Conservation (phyloP, 2,888 invertebrate genomes). For the Phania funesta region DNA sequence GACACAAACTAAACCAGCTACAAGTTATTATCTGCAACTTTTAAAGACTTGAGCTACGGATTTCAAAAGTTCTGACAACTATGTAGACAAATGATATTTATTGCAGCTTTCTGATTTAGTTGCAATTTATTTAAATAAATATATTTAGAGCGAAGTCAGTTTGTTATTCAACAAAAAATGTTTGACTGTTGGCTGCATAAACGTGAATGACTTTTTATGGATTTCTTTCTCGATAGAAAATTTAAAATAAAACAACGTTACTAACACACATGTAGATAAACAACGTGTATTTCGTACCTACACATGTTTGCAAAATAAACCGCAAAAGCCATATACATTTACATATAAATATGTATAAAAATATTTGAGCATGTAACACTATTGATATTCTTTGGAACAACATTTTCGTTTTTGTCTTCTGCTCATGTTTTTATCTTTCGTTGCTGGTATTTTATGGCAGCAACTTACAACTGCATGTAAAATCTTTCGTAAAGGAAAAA, state of each 20-base stretch:
- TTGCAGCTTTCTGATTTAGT: slow-evolving; percentile 29
- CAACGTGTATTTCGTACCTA: not conserved
- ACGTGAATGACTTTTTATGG: not conserved
- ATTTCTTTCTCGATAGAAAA: not conserved
- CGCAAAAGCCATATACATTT: not conserved
- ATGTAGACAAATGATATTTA: slow-evolving; percentile 36
- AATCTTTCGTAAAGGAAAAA: not conserved
- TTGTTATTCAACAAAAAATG: not conserved
- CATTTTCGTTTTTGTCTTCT: slow-evolving; percentile 2
- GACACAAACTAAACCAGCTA: no score
- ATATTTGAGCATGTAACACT: not conserved
- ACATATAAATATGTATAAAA: not conserved
- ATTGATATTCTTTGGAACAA: slow-evolving; percentile 28
- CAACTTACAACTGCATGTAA: not conserved
- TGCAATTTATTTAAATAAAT: slow-evolving; percentile 22
- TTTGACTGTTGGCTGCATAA: not conserved
- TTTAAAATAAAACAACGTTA: not conserved
- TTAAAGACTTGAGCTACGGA: not conserved
- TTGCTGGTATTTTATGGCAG: not conserved
- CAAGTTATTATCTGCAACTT: not conserved
- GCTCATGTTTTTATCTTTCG: not conserved
- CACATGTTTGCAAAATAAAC: slow-evolving; percentile 5
- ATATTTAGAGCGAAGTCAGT: not conserved
- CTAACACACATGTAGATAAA: not conserved
- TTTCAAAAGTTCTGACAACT: slow-evolving; percentile 27